phyloP scores from a whole-genome alignment of 2,797 vertebrate genomes.

The Heliangelus exortis region DNA sequence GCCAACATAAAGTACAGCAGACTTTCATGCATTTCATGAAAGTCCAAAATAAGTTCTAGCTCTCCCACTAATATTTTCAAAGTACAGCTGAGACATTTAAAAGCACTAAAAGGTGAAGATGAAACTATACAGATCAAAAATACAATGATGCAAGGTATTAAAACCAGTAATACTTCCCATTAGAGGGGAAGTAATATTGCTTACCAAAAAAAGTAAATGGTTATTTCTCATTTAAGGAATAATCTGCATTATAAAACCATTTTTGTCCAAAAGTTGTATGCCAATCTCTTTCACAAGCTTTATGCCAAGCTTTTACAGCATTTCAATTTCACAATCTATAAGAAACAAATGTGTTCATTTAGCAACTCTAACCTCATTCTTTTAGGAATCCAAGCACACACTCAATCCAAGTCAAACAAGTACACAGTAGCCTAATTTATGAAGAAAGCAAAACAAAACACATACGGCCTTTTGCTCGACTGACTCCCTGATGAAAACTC shows the following conservation, averaged over 20 bases:
- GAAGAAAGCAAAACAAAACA: not conserved
- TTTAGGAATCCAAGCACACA: not conserved
- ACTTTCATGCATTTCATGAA: not conserved
- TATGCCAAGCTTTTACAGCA: not conserved
- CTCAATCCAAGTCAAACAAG: not conserved
- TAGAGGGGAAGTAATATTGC: not conserved
- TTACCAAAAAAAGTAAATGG: rapidly evolving
- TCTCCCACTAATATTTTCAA: not conserved
- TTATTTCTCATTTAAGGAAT: not conserved
- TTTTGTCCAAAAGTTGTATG: not conserved
- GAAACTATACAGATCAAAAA: not conserved
- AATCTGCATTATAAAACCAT: not conserved
- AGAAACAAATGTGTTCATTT: rapidly evolving
- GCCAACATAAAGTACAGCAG: not conserved
- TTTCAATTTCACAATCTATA: not conserved
- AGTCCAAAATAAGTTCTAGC: not conserved
- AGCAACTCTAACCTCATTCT: not conserved
- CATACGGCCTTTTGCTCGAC: not conserved
- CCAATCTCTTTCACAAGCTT: not conserved
- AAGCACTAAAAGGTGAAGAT: not conserved
- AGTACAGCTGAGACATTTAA: not conserved
- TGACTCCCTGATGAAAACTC: not conserved
- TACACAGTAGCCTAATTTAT: rapidly evolving
- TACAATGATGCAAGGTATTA: not conserved
- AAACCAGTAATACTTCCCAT: not conserved